Evolutionary conservation across 2,113 vertebrate species (phyloP).

Genomic region (Salvelinus sp.): DNA sequence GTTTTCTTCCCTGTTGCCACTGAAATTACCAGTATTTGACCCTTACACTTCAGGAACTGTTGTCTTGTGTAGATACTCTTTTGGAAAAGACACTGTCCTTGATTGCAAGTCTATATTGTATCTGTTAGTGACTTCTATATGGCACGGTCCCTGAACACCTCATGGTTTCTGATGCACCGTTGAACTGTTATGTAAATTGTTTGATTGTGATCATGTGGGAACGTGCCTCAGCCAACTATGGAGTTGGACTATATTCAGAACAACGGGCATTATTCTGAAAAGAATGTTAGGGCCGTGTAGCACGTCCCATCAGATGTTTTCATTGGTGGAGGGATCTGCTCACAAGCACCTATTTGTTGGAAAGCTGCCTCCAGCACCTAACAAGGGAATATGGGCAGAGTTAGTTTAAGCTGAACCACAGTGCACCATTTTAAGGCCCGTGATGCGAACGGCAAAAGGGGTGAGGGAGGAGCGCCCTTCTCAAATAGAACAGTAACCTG

Average conservation of each 20-base stretch:
- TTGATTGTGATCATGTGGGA: constrained; percentile 18
- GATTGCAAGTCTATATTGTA: neutral
- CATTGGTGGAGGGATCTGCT: constrained; percentile 32
- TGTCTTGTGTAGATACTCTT: neutral
- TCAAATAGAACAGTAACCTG: no score
- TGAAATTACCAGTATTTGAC: neutral
- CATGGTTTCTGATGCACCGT: neutral
- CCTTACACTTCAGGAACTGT: neutral
- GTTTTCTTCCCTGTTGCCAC: neutral
- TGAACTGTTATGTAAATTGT: neutral
- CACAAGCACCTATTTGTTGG: neutral
- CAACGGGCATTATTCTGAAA: constrained; percentile 35
- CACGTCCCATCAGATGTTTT: constrained; percentile 17
- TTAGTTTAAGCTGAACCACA: no score
- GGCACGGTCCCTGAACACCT: neutral
- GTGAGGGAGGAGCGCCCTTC: no score
- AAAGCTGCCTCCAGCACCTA: neutral
- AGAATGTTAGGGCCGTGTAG: constrained; percentile 21
- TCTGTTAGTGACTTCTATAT: neutral
- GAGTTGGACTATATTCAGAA: neutral
- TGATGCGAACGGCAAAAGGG: no score
- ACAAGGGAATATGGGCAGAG: neutral
- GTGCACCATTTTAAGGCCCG: no score
- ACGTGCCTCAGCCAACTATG: constrained; percentile 15
- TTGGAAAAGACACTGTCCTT: neutral